Evolutionary conservation across 2,888 invertebrate genomes (phyloP).

Genomic region (Dasysyrphus tricinctus): DNA sequence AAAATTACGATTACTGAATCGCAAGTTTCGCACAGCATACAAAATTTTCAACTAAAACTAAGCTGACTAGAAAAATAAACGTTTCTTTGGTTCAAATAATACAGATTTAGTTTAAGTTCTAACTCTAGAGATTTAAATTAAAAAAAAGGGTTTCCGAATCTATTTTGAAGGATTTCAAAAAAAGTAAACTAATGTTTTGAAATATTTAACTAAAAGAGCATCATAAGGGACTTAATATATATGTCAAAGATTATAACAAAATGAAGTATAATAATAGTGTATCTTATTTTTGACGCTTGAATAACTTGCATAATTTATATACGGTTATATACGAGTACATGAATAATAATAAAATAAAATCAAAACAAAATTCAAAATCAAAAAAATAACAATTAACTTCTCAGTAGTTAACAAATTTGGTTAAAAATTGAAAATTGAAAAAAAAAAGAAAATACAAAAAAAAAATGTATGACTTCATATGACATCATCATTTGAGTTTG

Average conservation of each 20-base stretch:
- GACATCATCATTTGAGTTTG: slow-evolving; percentile 58
- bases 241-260: neutral
- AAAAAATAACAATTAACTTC: slow-evolving; percentile 1
- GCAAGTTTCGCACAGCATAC: neutral
- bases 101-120: neutral
- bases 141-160: neutral
- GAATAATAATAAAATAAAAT: slow-evolving; percentile 33
- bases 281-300: neutral
- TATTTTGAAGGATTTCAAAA: too few species aligned
- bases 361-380: slow-evolving; percentile 11
- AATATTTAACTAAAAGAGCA: neutral
- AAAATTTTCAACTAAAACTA: neutral
- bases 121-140: neutral
- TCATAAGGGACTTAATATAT: neutral
- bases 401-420: slow-evolving; percentile 31
- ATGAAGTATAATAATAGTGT: neutral
- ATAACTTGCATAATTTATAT: slow-evolving; percentile 23
- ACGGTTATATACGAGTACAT: slow-evolving; percentile 41
- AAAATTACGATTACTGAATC: neutral
- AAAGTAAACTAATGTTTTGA: neutral
- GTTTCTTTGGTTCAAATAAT: neutral
- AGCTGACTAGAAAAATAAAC: neutral
- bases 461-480: slow-evolving; percentile 27
- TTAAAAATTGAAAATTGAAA: slow-evolving; percentile 19
- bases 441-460: slow-evolving; percentile 2